Base-by-base conservation (phyloP, 2,113 vertebrate genomes). In the Prinia subflava region DNA sequence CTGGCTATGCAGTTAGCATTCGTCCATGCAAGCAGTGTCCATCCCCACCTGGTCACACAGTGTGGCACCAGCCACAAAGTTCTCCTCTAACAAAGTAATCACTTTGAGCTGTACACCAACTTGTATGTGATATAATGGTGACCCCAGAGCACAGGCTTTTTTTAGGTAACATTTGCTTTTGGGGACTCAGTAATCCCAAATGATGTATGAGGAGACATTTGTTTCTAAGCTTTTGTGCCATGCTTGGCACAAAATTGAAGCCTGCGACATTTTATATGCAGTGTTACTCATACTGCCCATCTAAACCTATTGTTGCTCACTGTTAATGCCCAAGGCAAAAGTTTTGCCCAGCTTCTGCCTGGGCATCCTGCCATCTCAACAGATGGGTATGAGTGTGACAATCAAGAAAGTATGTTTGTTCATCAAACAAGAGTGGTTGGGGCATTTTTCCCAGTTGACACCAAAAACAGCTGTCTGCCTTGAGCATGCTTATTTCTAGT, bases 331-430 rank as follows among this genome's bases (percentile, higher is more conserved):
- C 86, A 93, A 94, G 96, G 96, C 96, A 96, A 96, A 97, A 97
- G 90, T 93, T 97, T 95, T 96, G 95, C 96, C 96, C 87, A 94
- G 90, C 90, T 94, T 93, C 83, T 94, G 78, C 90, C 92, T 94
- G 96, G 97, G 97, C 96, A 91, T 68, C 46, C 8, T 83, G 96
- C 97, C 96, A 97, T 97, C 81, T 63, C 69, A 75, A 96, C 97
- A 97, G 97, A 97, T 97, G 97, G 96, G 67, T 93, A 67, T 75
- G 83, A 93, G 82, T 77, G 76, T 73, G 97, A 97, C 95, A 97
- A 97, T 97, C 91, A 92, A 67, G 88, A 94, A 96, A 96, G 94
- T 95, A 92, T 96, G 89, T 95, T 97, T 95, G 76, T 87, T 97
- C 95, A 84, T 95, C 96, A 96, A 94, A 94, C 84, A 94, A 92